Evolutionary conservation across 2,888 invertebrate genomes (phyloP).

Genomic region (Epinotia ramella): DNA sequence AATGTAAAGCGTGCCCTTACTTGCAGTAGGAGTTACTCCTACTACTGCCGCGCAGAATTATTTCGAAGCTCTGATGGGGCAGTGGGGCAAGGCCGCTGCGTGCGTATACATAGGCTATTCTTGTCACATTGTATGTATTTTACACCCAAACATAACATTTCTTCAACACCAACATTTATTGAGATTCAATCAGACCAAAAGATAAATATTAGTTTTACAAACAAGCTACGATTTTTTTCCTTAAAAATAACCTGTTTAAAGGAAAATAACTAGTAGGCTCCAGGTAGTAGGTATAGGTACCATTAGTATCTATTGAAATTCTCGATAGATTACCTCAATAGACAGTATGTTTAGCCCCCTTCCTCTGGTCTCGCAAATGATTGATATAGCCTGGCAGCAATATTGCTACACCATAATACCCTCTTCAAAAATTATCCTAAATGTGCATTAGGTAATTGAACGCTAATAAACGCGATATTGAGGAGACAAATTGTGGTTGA

Average conservation of each 20-base stretch:
- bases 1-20: slow-evolving; percentile 12
- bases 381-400: neutral
- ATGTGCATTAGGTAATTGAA: neutral
- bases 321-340: neutral
- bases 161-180: slow-evolving; percentile 5
- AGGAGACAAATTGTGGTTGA: slow-evolving; percentile 6
- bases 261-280: too few species aligned
- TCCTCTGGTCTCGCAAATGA: neutral
- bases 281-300: too few species aligned
- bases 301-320: neutral
- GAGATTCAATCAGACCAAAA: neutral
- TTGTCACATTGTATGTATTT: slow-evolving; percentile 25
- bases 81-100: slow-evolving; percentile 32
- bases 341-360: neutral
- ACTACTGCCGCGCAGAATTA: slow-evolving; percentile 57
- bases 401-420: too few species aligned
- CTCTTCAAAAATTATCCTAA: too few species aligned
- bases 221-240: too few species aligned
- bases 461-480: neutral
- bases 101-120: slow-evolving; percentile 21
- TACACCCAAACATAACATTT: slow-evolving; percentile 16
- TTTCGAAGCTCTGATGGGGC: slow-evolving; percentile 71
- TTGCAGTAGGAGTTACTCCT: slow-evolving; percentile 33
- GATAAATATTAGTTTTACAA: slow-evolving; percentile 5
- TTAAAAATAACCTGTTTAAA: too few species aligned